Evolutionary conservation across 1,140 invertebrate genomes (phyloP), one percentile per base, ranked within the genome.

Genomic region (Trichoplusia ni): DNA sequence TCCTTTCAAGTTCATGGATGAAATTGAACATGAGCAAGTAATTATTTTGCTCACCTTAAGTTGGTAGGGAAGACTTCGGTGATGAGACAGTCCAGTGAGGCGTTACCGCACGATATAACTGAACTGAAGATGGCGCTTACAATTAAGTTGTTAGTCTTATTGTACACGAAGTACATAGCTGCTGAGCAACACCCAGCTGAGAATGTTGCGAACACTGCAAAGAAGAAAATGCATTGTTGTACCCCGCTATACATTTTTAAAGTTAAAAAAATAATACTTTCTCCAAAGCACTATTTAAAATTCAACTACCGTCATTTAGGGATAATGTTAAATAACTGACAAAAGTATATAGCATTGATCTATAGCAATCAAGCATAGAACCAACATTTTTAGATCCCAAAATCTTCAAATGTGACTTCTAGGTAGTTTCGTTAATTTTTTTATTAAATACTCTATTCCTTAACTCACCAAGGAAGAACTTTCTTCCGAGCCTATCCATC

Each of bases 1-100:
- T n/a, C n/a, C n/a, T n/a, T n/a, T n/a, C n/a, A n/a, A n/a, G n/a
- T n/a, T n/a, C n/a, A n/a, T n/a, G n/a, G n/a, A n/a, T n/a, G n/a
- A n/a, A n/a, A n/a, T n/a, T n/a, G n/a, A n/a, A n/a, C n/a, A n/a
- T n/a, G 19, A 37, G 7, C 13, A 37, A 8, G 9, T 29, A 14
- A 40, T 38, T 44, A 42, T 54, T 19, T 60, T n/a, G n/a, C 56
- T 78, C 91, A 94, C 93, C 94, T 91, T 73, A 97, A 91, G 91
- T 96, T 95, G 23, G 96, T 97, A n/a, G 96, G 96, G 83, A 97
- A 97, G 63, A 97, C 95, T 91, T 97, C 96, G 18, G 96, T 96
- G 77, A 96, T 96, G 61, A 97, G 93, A 88, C 96, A 97, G 90
- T 97, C 96, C 13, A 97, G 91, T 0, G 96, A 96, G 8, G 96